Conservation (phyloP, 2,113 vertebrate species). For the Blennius ocellaris region DNA sequence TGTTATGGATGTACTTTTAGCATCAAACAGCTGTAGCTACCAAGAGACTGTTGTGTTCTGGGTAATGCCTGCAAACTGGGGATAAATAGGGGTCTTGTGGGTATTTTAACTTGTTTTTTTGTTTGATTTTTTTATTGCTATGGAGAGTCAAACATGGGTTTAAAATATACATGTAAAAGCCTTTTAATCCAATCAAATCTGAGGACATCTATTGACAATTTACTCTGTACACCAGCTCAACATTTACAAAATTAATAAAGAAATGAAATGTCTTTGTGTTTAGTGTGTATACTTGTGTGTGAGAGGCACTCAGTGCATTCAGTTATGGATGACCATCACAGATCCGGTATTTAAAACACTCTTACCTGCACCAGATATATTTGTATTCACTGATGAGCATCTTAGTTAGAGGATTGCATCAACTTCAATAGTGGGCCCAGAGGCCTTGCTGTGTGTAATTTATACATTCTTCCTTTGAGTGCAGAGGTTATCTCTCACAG, state of each 20-base stretch:
- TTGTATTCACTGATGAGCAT: neutral
- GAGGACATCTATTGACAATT: constrained; percentile 84
- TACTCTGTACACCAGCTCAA: constrained; percentile 90
- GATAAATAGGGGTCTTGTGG: constrained; percentile 78
- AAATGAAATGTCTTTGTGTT: constrained; percentile 82
- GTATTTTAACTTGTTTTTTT: constrained; percentile 82
- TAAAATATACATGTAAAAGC: constrained; percentile 81
- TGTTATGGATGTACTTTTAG: constrained; percentile 87
- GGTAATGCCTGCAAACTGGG: constrained; percentile 83
- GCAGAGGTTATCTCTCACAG: too few species aligned
- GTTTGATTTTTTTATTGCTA: constrained; percentile 84
- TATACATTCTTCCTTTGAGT: too few species aligned
- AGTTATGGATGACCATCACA: neutral
- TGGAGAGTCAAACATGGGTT: constrained; percentile 78
- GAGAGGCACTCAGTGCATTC: constrained; percentile 1
- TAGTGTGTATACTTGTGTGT: constrained; percentile 57
- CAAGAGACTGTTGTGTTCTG: constrained; percentile 83
- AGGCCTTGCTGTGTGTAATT: too few species aligned
- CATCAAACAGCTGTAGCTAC: constrained; percentile 85
- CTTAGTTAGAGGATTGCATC: neutral
- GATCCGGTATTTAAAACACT: neutral
- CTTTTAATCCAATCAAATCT: constrained; percentile 82
- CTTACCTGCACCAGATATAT: neutral
- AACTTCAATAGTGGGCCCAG: neutral
- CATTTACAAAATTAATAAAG: constrained; percentile 90